Evolutionary conservation across 2,113 vertebrate species (phyloP).

Genomic region (Cyprinus carpio): DNA sequence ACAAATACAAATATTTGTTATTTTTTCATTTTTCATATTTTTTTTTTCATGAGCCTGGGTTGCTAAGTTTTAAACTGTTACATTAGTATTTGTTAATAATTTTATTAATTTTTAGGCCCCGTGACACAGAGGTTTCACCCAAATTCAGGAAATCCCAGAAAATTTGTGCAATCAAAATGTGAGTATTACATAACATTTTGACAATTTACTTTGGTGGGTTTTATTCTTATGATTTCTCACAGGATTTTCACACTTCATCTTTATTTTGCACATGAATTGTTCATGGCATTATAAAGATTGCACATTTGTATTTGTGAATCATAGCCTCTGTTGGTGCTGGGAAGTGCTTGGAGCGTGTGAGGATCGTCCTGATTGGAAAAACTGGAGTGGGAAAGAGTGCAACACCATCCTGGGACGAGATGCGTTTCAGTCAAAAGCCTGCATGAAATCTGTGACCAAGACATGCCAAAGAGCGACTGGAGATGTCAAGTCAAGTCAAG

Average conservation of each 20-base stretch:
- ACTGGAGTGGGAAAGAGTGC: conserved; percentile 9
- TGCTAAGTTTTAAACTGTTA: too few relatives aligned
- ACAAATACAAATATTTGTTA: too few relatives aligned
- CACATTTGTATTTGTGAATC: not conserved
- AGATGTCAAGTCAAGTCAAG: too few relatives aligned
- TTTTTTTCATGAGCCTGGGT: too few relatives aligned
- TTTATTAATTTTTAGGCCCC: not conserved
- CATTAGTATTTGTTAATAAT: not conserved
- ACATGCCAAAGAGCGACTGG: not conserved
- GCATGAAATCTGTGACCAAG: not conserved
- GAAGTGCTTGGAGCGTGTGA: not conserved
- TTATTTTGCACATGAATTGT: too few relatives aligned
- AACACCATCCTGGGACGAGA: not conserved
- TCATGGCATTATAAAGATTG: too few relatives aligned
- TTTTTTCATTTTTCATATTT: too few relatives aligned
- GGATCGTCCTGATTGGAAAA: conserved; percentile 41
- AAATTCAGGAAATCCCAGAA: not conserved
- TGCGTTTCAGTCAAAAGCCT: not conserved
- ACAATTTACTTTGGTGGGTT: too few relatives aligned
- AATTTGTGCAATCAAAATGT: not conserved
- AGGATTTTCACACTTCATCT: too few relatives aligned
- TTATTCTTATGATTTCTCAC: not conserved
- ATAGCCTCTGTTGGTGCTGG: not conserved
- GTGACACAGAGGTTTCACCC: not conserved
- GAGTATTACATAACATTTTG: not conserved